Base-by-base conservation (phyloP, 2,888 invertebrate genomes). In the Vandiemenella viatica region DNA sequence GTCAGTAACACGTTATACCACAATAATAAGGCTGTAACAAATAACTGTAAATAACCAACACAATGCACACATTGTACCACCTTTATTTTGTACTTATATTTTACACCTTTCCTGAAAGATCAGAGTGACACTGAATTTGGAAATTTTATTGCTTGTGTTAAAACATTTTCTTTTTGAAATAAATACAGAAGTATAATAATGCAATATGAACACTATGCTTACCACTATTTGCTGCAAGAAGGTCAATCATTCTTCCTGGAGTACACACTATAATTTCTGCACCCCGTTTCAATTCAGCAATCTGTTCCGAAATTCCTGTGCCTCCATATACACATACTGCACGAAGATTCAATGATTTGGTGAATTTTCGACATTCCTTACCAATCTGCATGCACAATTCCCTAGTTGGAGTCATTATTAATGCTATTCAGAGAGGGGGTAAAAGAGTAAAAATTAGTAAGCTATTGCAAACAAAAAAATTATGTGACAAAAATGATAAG, bases 331-430 rank as follows among this genome's bases (percentile, higher is more conserved):
- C 97, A 62, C 96, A 97, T 0, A 95, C 97, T 0, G 88, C 88
- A 37, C 83, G 78, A 52, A 98, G 65, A 2, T 82, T 82, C 3
- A 92, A 66, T 0, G 87, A 80, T 62, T 93, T 95, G 1, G 90
- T 85, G 62, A 98, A 98, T 64, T 88, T 92, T 57, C 84, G 87
- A 50, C 93, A 92, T 60, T 99, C 98, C 57, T 79, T 88, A 42
- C 92, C 92, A 49, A 98, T 99, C 69, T 98, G 98, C 89, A 98
- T 92, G 61, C 97, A 97, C 1, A 98, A 74, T 63, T 98, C 98
- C 53, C 98, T 75, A 0, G 98, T 98, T 0, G 98, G 98, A 0
- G 96, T 91, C 92, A 99, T 90, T 50, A 99, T 90, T 32, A 99
- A 77, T 0, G 93, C 83, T 75, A 57, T 19, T 58, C 58, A 46